Evolutionary conservation across 2,888 invertebrate genomes (phyloP).

Genomic region (Ethmia dodecea): DNA sequence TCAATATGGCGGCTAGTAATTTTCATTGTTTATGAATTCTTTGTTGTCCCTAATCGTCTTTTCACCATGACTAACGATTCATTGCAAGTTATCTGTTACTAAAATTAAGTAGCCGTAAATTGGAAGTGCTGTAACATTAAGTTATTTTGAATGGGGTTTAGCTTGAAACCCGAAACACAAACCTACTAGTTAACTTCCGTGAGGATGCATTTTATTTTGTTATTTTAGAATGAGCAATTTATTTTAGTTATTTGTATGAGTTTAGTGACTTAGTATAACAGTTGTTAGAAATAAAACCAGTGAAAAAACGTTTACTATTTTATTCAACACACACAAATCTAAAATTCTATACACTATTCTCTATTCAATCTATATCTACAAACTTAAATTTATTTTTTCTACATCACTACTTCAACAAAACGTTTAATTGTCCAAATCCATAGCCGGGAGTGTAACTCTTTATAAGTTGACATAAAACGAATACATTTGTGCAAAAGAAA

Average conservation of each 20-base stretch:
- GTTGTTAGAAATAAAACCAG: slow-evolving; percentile 51
- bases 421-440: slow-evolving; percentile 39
- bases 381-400: slow-evolving; percentile 5
- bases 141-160: slow-evolving; percentile 12
- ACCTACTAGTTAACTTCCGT: slow-evolving; percentile 1
- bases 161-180: slow-evolving; percentile 11
- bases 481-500: slow-evolving; percentile 91
- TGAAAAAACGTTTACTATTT: slow-evolving; percentile 12
- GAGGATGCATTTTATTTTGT: slow-evolving; percentile 33
- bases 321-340: slow-evolving; percentile 22
- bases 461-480: slow-evolving; percentile 79
- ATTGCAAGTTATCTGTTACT: slow-evolving; percentile 18
- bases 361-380: slow-evolving; percentile 16
- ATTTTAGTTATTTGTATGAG: slow-evolving; percentile 29
- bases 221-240: slow-evolving; percentile 33
- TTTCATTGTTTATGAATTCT: too few relatives aligned
- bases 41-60: too few relatives aligned
- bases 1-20: too few relatives aligned
- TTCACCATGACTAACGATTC: slow-evolving; percentile 16
- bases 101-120: not conserved
- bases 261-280: slow-evolving; percentile 33
- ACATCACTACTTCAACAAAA: slow-evolving; percentile 5
- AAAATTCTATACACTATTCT: slow-evolving; percentile 17
- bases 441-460: slow-evolving; percentile 50
- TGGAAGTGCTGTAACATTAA: slow-evolving; percentile 6